Evolutionary conservation across 2,113 vertebrate species (phyloP).

Genomic region (Poeciliopsis retropinna): DNA sequence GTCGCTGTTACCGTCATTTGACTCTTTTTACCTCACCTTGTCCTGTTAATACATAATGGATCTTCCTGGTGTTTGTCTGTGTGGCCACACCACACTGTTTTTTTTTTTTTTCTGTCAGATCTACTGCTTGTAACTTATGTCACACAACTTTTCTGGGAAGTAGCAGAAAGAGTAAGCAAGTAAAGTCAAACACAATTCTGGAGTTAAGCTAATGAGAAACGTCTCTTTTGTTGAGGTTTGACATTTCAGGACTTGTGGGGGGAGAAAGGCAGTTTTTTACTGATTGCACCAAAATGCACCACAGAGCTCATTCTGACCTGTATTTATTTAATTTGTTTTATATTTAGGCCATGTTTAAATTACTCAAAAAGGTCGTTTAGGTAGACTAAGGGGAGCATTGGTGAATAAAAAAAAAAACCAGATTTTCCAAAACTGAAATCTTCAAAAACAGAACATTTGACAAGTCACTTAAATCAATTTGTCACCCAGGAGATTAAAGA

Average conservation of each 20-base stretch:
- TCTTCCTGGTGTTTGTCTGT: constrained; percentile 44
- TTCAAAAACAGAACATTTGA: background rate
- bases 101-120: constrained; percentile 43
- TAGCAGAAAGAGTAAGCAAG: background rate
- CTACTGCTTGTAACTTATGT: constrained; percentile 6
- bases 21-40: background rate
- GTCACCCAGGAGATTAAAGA: too few species aligned
- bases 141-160: background rate
- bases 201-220: too few species aligned
- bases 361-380: too few species aligned
- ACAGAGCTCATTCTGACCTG: too few species aligned
- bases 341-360: too few species aligned
- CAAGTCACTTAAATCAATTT: too few species aligned
- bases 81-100: constrained; percentile 25
- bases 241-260: too few species aligned
- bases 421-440: background rate
- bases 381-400: too few species aligned
- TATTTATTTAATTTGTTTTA: too few species aligned
- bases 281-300: too few species aligned
- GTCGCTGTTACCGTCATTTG: background rate
- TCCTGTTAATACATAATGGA: constrained; percentile 17
- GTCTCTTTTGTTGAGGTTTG: background rate
- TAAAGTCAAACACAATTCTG: background rate
- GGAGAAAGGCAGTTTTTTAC: too few species aligned
- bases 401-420: too few species aligned